A percentile compares a stretch with the other conserved stretches of the same genome.
Conservation (phyloP, 2,113 vertebrate genomes). For the Triplophysa dalaica region DNA sequence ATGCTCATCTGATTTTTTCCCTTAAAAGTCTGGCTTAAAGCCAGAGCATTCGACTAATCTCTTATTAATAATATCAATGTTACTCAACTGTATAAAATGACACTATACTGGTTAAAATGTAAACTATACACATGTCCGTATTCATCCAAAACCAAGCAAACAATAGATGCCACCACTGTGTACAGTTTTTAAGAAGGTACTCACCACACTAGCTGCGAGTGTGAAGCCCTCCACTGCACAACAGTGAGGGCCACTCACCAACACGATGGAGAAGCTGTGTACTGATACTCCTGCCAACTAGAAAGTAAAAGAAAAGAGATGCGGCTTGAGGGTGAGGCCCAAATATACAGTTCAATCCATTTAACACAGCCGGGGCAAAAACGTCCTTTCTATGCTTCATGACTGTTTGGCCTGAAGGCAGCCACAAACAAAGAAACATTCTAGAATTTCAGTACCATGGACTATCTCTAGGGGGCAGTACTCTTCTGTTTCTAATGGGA, state of each 20-base stretch:
- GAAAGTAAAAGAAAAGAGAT: conserved; percentile 26
- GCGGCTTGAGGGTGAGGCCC: conserved; percentile 3
- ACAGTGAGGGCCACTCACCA: conserved; percentile 74
- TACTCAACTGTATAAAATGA: background rate
- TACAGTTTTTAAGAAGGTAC: background rate
- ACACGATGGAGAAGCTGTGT: conserved; percentile 60
- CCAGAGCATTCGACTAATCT: background rate
- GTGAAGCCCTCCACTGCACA: conserved; percentile 80
- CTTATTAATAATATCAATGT: background rate
- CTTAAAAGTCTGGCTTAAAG: background rate
- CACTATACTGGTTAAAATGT: background rate
- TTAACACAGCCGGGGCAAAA: background rate
- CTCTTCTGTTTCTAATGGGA: background rate
- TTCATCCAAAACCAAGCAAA: background rate
- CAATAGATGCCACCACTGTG: background rate
- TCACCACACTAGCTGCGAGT: conserved; percentile 70
- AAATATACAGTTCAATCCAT: conserved; percentile 14
- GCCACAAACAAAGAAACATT: conserved; percentile 13
- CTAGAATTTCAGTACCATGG: background rate
- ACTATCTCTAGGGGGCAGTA: conserved; percentile 27
- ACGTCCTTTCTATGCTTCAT: conserved; percentile 17
- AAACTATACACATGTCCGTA: background rate
- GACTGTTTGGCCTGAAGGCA: conserved; percentile 35
- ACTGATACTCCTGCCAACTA: conserved; percentile 25
- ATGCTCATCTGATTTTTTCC: background rate